phyloP scores from a whole-genome alignment of 2,888 invertebrate genomes.

The Fissipunctia ypsillon region DNA sequence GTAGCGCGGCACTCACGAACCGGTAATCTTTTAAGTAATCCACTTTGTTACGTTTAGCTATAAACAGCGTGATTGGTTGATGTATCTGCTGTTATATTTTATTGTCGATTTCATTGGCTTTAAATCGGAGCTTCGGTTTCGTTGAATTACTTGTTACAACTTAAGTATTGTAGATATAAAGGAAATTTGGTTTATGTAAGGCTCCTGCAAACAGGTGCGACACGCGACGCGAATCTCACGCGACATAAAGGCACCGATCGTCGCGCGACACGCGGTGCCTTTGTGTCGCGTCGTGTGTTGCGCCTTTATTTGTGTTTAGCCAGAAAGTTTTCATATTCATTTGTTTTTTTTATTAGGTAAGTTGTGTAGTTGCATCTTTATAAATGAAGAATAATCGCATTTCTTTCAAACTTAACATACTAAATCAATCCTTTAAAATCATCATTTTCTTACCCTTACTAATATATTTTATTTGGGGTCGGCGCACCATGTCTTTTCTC shows the following conservation, averaged over 20 bases:
- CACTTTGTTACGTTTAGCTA: conserved; percentile 44
- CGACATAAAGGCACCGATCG: too few relatives aligned
- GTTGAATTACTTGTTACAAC: conserved; percentile 17
- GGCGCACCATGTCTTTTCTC: not conserved
- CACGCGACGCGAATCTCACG: too few relatives aligned
- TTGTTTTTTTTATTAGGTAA: not conserved
- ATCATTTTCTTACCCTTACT: not conserved
- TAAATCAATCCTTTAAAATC: not conserved
- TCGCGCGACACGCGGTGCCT: too few relatives aligned
- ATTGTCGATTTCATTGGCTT: conserved; percentile 33
- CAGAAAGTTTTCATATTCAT: not conserved
- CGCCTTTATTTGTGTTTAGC: not conserved
- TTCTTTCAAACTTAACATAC: not conserved
- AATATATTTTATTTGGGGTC: not conserved
- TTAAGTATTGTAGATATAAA: conserved; percentile 7
- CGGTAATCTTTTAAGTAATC: conserved; percentile 52
- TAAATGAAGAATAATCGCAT: not conserved
- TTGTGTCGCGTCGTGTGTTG: too few relatives aligned
- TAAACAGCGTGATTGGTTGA: conserved; percentile 35
- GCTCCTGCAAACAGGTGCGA: too few relatives aligned
- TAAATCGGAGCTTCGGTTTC: conserved; percentile 14
- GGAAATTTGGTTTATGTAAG: not conserved
- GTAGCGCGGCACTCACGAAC: not conserved
- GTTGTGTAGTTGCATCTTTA: not conserved
- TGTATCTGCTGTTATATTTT: conserved; percentile 45